A percentile compares a stretch with the other conserved stretches of the same genome.
These are phyloP conservation scores for Drosophila parvula DNA, from an alignment of 1,140 invertebrate species.

Conservation along the genomic window DNA sequence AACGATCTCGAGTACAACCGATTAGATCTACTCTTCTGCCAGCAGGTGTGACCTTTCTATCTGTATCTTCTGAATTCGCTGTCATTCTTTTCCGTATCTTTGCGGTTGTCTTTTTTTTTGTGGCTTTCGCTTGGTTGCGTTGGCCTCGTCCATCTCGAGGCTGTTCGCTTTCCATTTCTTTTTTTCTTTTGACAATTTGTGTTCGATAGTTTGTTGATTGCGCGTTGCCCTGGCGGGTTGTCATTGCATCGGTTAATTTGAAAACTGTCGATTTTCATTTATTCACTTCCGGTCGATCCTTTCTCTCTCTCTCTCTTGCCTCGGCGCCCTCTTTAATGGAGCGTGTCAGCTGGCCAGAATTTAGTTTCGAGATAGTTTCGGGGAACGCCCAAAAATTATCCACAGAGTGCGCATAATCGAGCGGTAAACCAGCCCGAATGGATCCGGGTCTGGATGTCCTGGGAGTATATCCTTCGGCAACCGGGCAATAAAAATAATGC, in stretches of 20 bases:
- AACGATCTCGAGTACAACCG: too few species aligned
- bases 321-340: constrained; percentile 23
- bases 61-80: constrained; percentile 7
- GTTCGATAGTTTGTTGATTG: constrained; percentile 49
- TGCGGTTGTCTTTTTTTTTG: constrained; percentile 52
- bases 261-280: constrained; percentile 78
- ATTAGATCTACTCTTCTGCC: constrained; percentile 1
- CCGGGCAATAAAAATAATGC: constrained; percentile 43
- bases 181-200: constrained; percentile 61
- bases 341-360: constrained; percentile 60
- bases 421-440: constrained; percentile 71
- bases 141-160: constrained; percentile 1
- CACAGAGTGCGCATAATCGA: constrained; percentile 66
- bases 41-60: constrained; percentile 13
- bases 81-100: constrained; percentile 21
- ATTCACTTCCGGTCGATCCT: constrained; percentile 62
- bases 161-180: constrained; percentile 35
- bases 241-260: constrained; percentile 76
- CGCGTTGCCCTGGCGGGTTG: constrained; percentile 31
- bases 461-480: constrained; percentile 31
- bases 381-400: constrained; percentile 41
- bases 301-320: neutral
- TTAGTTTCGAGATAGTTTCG: constrained; percentile 54
- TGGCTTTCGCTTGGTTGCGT: constrained; percentile 53
- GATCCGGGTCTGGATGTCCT: constrained; percentile 17